Conservation (phyloP, 2,113 vertebrate genomes). For the Arenaria interpres region DNA sequence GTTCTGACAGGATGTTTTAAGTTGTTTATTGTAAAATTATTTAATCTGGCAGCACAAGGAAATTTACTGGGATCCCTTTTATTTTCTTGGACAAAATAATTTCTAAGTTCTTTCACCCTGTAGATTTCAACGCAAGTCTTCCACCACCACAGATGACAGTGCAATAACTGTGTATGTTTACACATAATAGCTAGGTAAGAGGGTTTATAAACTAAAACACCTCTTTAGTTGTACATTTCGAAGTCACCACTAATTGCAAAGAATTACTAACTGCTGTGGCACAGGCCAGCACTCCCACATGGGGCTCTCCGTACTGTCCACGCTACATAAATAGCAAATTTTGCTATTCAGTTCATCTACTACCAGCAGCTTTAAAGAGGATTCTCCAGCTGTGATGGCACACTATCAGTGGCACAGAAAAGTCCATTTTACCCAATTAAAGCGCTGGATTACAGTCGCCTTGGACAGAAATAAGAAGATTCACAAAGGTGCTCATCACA, state of each 20-base stretch:
- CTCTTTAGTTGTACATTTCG: not conserved
- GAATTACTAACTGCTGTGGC: not conserved
- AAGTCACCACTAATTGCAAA: not conserved
- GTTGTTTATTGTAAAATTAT: slow-evolving; percentile 21
- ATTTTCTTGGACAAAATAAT: not conserved
- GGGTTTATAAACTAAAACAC: not conserved
- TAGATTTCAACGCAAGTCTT: not conserved
- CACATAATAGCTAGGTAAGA: not conserved
- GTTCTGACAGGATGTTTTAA: not conserved
- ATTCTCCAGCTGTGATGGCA: not conserved
- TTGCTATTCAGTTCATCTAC: not conserved
- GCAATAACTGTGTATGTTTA: not conserved
- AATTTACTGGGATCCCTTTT: slow-evolving; percentile 42
- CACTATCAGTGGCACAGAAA: not conserved
- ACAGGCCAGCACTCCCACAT: not conserved
- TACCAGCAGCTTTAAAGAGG: not conserved
- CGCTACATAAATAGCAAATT: not conserved
- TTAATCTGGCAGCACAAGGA: slow-evolving; percentile 21
- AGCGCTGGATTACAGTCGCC: not conserved
- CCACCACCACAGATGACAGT: not conserved
- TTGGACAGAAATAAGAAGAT: not conserved
- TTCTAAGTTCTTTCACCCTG: not conserved
- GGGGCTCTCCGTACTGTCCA: not conserved
- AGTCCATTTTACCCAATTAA: not conserved
- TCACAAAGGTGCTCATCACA: not conserved